Percentiles rank a stretch among this genome's conserved stretches.
These are phyloP conservation scores for Epizoanthus stellaris DNA, from an alignment of 92 coral and sea anemone genomes.

Conservation along the genomic window DNA sequence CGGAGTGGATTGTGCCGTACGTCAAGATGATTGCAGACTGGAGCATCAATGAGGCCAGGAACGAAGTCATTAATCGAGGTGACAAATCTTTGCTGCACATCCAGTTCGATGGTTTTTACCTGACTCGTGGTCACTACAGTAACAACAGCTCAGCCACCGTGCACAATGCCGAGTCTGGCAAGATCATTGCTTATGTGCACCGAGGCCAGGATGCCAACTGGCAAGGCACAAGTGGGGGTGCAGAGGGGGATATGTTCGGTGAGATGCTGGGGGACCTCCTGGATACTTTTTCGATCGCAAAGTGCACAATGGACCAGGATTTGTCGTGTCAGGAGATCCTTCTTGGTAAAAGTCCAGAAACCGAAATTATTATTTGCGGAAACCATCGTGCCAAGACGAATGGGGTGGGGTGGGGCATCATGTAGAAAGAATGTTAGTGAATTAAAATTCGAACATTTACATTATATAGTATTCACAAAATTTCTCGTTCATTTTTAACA, in stretches of 20 bases:
- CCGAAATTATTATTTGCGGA: constrained; percentile 59
- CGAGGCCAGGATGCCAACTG: constrained; percentile 49
- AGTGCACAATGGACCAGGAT: constrained; percentile 52
- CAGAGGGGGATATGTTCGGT: constrained; percentile 58
- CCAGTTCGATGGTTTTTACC: constrained; percentile 55
- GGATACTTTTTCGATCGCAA: constrained; percentile 13
- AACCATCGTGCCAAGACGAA: constrained; percentile 57
- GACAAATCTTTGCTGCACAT: constrained; percentile 42
- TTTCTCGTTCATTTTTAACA: not conserved
- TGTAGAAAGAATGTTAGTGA: not conserved
- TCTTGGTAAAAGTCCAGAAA: constrained; percentile 46
- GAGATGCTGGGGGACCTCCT: constrained; percentile 37
- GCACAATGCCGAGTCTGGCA: constrained; percentile 53
- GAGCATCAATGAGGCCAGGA: constrained; percentile 49
- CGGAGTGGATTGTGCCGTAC: constrained; percentile 53
- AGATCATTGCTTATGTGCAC: constrained; percentile 47
- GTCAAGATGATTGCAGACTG: constrained; percentile 47
- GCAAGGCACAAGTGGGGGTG: constrained; percentile 57
- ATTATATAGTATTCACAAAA: not conserved
- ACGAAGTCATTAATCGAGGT: constrained; percentile 31
- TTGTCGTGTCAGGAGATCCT: constrained; percentile 53
- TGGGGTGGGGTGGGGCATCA: not conserved
- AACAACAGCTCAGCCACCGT: constrained; percentile 59
- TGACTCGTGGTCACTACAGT: constrained; percentile 59
- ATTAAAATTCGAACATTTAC: not conserved